phyloP scores from a whole-genome alignment of 2,888 invertebrate species.

The Calameuta idolon region DNA sequence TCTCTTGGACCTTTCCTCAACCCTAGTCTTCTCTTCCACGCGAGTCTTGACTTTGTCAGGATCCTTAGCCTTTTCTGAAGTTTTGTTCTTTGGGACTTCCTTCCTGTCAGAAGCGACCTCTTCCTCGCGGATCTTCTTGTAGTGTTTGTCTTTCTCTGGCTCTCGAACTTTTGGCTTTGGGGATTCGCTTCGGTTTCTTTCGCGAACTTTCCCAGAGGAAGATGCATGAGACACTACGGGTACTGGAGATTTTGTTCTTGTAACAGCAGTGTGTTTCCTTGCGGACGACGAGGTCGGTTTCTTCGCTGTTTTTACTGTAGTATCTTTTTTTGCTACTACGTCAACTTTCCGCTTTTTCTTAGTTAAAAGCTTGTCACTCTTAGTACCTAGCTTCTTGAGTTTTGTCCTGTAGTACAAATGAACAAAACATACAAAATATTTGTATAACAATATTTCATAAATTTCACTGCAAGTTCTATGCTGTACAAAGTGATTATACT shows the following conservation, averaged over 20 bases:
- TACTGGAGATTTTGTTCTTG: constrained; percentile 45
- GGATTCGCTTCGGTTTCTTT: constrained; percentile 60
- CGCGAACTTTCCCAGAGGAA: constrained; percentile 47
- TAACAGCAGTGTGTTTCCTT: constrained; percentile 37
- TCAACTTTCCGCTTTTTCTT: constrained; percentile 62
- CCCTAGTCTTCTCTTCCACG: constrained; percentile 47
- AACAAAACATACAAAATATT: background rate
- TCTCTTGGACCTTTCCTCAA: constrained; percentile 55
- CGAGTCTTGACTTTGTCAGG: constrained; percentile 52
- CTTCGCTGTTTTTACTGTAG: constrained; percentile 17
- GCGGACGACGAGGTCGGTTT: constrained; percentile 28
- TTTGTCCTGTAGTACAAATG: constrained; percentile 47
- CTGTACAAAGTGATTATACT: constrained; percentile 23
- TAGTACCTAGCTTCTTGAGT: constrained; percentile 56
- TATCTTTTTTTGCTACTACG: constrained; percentile 39
- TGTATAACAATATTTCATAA: background rate
- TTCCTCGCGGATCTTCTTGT: constrained; percentile 45
- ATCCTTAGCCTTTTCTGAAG: constrained; percentile 52
- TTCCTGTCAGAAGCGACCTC: constrained; percentile 28
- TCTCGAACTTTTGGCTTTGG: constrained; percentile 43
- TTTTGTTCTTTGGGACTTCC: constrained; percentile 43
- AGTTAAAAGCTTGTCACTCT: constrained; percentile 51
- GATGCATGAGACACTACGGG: constrained; percentile 38
- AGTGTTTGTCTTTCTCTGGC: constrained; percentile 51
- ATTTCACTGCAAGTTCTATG: background rate